Evolutionary conservation across 2,888 invertebrate genomes (phyloP), one percentile per base, ranked within the genome.

Genomic region (Ectemnius cavifrons): DNA sequence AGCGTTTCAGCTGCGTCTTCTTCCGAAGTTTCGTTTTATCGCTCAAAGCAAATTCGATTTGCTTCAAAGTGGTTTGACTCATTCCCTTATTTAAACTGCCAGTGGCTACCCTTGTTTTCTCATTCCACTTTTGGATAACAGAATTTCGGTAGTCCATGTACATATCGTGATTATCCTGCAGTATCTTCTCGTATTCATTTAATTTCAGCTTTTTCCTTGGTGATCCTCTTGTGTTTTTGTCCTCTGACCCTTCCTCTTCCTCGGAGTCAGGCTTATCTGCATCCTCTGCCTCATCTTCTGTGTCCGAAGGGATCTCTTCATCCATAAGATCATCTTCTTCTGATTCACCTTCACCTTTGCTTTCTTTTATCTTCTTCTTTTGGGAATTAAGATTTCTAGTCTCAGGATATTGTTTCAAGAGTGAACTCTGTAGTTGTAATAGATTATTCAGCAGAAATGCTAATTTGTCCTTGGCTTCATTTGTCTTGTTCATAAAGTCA

Each of bases 81-180:
- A 92, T 93, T 83, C 92, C 94, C 78, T 94, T 92, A 84, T 93
- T 94, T 8, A 94, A 92, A 84, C 93, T 94, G 6, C 94, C 93
- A 13, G 94, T 92, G 0, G 95, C 92, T 46, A 97, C 91, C 80
- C 95, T 93, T 0, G 98, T 98, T 91, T 97, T 97, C 76, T 98
- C 97, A 91, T 98, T 96, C 99, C 99, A 99, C 90, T 98, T 98
- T 83, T 97, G 95, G 74, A 99, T 95, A 8, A 96, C 95, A 0
- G 94, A 91, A 87, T 98, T 95, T 88, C 98, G 94, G 86, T 95
- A 96, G 6, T 92, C 87, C 79, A 91, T 93, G 79, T 95, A 96
- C 2, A 91, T 90, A 80, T 93, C 91, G 85, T 96, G 94, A 57
- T 92, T 91, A 8, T 91, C 91, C 8, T 92, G 87, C 46, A 96